Base-by-base conservation (phyloP, 2,888 invertebrate species). In the Sycophila texana region DNA sequence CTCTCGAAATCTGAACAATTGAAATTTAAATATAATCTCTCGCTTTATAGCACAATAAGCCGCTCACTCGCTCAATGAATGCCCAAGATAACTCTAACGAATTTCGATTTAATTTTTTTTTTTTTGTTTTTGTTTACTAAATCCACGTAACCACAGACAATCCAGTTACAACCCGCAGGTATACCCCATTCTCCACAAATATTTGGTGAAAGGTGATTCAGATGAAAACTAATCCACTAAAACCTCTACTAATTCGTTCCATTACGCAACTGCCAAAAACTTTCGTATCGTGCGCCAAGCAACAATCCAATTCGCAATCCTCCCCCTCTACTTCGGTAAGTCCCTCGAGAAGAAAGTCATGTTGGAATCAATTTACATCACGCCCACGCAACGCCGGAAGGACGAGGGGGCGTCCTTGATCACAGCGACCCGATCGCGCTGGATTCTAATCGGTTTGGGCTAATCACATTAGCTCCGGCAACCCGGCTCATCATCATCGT, bases 361-460 rank as follows among this genome's bases (percentile, higher is more conserved):
- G 39, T 39, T 0, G 39, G 10, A 10, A 39, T 7, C 7, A 10
- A 4, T 10, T 39, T 51, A 0, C 30, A 73, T 65, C 12, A 65
- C 61, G 10, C 63, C 63, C 51, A 22, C 67, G 47, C 22, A 20
- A 1, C 7, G 26, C 14, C 12, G 7, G 14, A 14, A 58, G 18
- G 13, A 20, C n/a, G n/a, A 12, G 26, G 2, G 30, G 26, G 16
- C 4, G 12, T 14, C 16, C 4, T 13, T 7, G 20, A 39, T 70
- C 60, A 39, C 7, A 30, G 16, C 22, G 49, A n/a, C 26, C 2
- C 26, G 7, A 57, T 55, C 2, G 5, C 18, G 61, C 51, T 13
- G 57, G 66, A 30, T 49, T 30, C 47, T 65, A 66, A 65, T 74
- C 57, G 55, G 67, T 51, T 67, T 49, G 67, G 67, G 49, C 65